These are phyloP conservation scores for Andricus grossulariae DNA, from an alignment of 1,140 invertebrate species.

Conservation along the genomic window DNA sequence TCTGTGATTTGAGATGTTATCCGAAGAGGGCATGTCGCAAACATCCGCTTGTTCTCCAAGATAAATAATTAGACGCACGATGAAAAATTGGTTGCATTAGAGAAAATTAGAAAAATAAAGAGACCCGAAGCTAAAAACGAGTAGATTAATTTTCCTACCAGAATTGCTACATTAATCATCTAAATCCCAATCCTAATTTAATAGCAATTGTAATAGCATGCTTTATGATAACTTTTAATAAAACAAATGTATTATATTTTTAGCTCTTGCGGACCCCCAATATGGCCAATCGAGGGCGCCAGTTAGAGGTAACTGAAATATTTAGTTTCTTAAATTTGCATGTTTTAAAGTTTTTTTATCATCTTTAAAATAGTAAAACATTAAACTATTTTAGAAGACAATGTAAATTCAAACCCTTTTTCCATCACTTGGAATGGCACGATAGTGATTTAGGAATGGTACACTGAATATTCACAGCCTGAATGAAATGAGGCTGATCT, in stretches of 20 bases:
- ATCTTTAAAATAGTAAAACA: not conserved
- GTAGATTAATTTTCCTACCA: not conserved
- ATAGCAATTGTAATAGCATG: not conserved
- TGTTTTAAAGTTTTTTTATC: not conserved
- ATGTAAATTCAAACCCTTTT: not conserved
- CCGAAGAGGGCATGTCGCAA: constrained; percentile 51
- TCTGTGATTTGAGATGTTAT: constrained; percentile 34
- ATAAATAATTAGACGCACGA: constrained; percentile 45
- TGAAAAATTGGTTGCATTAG: constrained; percentile 31
- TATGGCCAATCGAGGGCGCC: constrained; percentile 1
- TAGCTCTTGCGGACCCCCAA: constrained; percentile 8
- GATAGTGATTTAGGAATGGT: not conserved
- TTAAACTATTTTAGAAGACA: too few species aligned
- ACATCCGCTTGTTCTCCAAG: constrained; percentile 58
- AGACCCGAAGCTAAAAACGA: not conserved
- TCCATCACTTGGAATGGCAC: not conserved
- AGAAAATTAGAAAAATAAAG: constrained; percentile 10
- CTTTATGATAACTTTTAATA: not conserved
- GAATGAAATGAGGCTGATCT: not conserved
- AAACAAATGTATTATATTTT: not conserved
- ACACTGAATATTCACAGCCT: not conserved
- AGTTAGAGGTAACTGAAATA: constrained; percentile 7
- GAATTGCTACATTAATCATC: not conserved
- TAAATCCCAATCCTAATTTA: too few species aligned
- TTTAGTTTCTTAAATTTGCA: not conserved